Evolutionary conservation across 2,797 vertebrate genomes (phyloP), one percentile per base, ranked within the genome.

Genomic region (Novumbra hubbsi): DNA sequence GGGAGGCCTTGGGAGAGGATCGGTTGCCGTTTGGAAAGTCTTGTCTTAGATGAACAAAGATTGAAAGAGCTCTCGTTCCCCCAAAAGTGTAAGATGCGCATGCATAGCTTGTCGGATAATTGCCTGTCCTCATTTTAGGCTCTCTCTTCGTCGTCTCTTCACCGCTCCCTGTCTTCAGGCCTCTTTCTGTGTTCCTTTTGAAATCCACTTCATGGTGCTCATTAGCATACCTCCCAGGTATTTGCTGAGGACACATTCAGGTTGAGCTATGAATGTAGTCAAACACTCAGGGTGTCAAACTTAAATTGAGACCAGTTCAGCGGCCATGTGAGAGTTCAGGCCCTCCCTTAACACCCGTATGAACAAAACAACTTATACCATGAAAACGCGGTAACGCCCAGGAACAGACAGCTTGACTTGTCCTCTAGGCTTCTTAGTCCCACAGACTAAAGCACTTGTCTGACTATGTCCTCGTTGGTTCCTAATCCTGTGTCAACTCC

Each of bases 181-280:
- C 67, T 49, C 21, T 48, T 16, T 24, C 9, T 55, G 9, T 38
- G 45, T 65, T 21, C 65, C 34, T 68, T 73, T 73, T 73, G 73
- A 12, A 75, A 82, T 82, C 73, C 4, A 57, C 72, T 28, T 64
- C 15, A 45, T 52, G 38, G 45, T 50, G 66, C 45, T 75, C 68
- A 76, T 85, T 73, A 50, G 73, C 72, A 75, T 80, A 74, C 75
- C 45, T 52, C 76, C 62, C 41, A 52, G 71, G 50, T 77, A 17
- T 69, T 16, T 30, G 19, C 50, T 64, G 16, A 68, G 17, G 8
- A 38, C 34, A 48, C 27, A 27, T 50, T 30, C 34, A 57, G 19
- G 3, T n/a, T n/a, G 55, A 57, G 55, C 0, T n/a, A 21, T 57
- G 19, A 57, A 57, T 57, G n/a, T 15, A 27, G 21, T 64, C 4